phyloP scores from a whole-genome alignment of 2,888 invertebrate species.

The Eilema depressum region DNA sequence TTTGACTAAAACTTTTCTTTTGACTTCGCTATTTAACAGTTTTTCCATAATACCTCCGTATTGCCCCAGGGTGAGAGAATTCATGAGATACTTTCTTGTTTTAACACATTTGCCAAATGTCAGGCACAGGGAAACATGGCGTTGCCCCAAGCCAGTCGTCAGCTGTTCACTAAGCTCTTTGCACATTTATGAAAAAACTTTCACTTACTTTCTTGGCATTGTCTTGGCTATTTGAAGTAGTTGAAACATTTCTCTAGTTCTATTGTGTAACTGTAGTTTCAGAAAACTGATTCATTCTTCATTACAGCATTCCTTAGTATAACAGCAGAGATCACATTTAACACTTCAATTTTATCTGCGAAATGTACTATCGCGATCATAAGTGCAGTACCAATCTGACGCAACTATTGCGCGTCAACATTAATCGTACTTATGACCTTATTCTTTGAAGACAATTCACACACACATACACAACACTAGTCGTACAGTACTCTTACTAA shows the following conservation, averaged over 20 bases:
- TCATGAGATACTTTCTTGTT: constrained; percentile 78
- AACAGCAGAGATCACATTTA: background rate
- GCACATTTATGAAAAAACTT: constrained; percentile 86
- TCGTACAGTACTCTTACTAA: too few relatives aligned
- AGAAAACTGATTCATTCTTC: background rate
- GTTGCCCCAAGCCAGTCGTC: constrained; percentile 78
- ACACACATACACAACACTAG: too few relatives aligned
- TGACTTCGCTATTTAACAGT: constrained; percentile 52
- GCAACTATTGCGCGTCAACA: too few relatives aligned
- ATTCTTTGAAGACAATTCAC: too few relatives aligned
- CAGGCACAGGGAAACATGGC: constrained; percentile 67
- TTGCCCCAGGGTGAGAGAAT: constrained; percentile 73
- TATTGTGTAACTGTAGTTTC: background rate
- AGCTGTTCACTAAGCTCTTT: constrained; percentile 78
- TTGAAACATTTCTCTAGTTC: constrained; percentile 39
- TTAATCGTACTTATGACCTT: too few relatives aligned
- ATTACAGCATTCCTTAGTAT: background rate
- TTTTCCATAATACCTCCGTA: constrained; percentile 58
- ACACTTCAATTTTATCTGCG: too few relatives aligned
- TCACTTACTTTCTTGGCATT: constrained; percentile 77
- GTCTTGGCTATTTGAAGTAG: constrained; percentile 61
- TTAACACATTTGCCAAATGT: constrained; percentile 82
- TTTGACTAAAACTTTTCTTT: constrained; percentile 9
- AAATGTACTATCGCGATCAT: too few relatives aligned
- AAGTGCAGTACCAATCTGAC: too few relatives aligned